Percentiles rank a stretch among this genome's conserved stretches.
Evolutionary conservation across 2,797 vertebrate species (phyloP).

Genomic region (Gymnoscopelus microlampas): DNA sequence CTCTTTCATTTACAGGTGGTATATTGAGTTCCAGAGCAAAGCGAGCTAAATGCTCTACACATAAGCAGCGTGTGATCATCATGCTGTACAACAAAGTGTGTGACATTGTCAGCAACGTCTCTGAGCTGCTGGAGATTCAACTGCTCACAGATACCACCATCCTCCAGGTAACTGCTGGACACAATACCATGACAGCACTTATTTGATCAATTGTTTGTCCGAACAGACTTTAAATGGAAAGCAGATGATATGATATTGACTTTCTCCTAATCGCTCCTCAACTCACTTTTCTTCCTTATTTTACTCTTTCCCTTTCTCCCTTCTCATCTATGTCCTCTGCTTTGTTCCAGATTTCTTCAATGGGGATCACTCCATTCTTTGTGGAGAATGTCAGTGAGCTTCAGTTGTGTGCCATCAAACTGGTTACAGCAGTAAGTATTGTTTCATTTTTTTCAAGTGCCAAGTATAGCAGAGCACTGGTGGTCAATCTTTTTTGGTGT

Average conservation of each 20-base stretch:
- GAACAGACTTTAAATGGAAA: neutral
- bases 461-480: neutral
- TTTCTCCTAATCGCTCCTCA: neutral
- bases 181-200: neutral
- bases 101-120: conserved; percentile 95
- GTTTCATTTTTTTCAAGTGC: neutral
- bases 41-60: conserved; percentile 95
- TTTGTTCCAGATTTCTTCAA: conserved; percentile 89
- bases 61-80: conserved; percentile 96
- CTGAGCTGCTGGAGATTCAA: conserved; percentile 95
- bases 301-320: neutral
- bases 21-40: conserved; percentile 95
- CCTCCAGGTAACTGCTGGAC: conserved; percentile 85
- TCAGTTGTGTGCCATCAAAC: conserved; percentile 95
- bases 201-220: neutral
- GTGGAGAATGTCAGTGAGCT: conserved; percentile 98
- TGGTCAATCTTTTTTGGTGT: no score
- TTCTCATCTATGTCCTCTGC: neutral
- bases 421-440: conserved; percentile 93
- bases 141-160: conserved; percentile 98
- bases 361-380: conserved; percentile 99
- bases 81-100: conserved; percentile 99
- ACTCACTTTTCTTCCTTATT: neutral
- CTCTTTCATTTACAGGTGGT: conserved; percentile 79
- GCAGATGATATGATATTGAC: neutral